Conservation (phyloP, 2,888 invertebrate genomes). For the Machimus rusticus region DNA sequence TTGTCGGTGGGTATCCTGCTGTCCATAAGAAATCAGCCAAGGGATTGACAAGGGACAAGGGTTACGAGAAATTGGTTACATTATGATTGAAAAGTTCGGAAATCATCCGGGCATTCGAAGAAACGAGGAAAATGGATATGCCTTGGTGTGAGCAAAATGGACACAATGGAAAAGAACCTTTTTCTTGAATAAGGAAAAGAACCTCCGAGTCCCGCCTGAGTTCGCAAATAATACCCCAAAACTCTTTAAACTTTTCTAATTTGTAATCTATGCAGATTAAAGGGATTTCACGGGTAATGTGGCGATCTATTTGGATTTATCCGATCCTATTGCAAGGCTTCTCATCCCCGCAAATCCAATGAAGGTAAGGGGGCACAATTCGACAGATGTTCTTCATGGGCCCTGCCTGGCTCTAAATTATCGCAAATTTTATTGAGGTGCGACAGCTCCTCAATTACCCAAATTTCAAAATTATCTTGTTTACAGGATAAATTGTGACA, state of each 20-base stretch:
- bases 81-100: slow-evolving; percentile 34
- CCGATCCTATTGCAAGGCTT: background rate
- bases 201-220: background rate
- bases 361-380: background rate
- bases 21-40: slow-evolving; percentile 3
- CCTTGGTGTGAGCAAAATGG: background rate
- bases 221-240: background rate
- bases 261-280: slow-evolving; percentile 12
- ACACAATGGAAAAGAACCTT: background rate
- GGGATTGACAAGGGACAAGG: slow-evolving; percentile 1
- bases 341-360: background rate
- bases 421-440: background rate
- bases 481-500: background rate
- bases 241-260: slow-evolving; percentile 34
- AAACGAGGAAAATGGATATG: background rate
- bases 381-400: background rate
- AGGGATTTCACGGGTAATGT: background rate
- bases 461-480: background rate
- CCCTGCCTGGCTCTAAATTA: background rate
- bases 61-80: slow-evolving; percentile 7
- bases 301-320: background rate
- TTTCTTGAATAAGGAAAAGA: background rate
- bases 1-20: background rate
- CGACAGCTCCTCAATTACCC: background rate
- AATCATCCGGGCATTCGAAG: background rate